phyloP scores from a whole-genome alignment of 23 tunicate genomes.

The Pegea sp. region DNA sequence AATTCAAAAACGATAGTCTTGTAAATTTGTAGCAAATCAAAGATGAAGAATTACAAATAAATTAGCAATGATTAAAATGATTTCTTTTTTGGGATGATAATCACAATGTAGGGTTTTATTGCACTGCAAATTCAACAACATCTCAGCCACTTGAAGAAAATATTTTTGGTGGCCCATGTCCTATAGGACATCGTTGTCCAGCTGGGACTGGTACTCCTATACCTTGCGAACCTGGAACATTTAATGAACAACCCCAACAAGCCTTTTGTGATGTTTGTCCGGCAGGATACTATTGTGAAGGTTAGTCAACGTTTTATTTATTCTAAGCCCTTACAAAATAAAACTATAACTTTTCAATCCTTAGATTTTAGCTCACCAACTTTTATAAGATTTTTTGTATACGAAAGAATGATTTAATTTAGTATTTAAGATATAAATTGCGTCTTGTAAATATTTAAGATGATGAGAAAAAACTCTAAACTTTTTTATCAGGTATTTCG shows the following conservation, averaged over 20 bases:
- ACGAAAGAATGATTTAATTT: no score
- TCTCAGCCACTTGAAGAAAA: slow-evolving; percentile 8
- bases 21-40: not conserved
- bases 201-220: slow-evolving; percentile 21
- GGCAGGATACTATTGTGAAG: slow-evolving; percentile 61
- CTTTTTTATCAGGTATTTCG: slow-evolving; percentile 30
- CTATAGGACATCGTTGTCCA: slow-evolving; percentile 60
- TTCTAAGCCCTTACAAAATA: no score
- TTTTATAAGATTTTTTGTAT: no score
- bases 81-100: no score
- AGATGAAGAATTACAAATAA: not conserved
- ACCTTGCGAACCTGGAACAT: slow-evolving; percentile 66
- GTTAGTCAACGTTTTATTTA: no score
- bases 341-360: no score
- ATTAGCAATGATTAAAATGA: no score
- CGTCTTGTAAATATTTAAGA: no score
- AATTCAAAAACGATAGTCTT: not conserved
- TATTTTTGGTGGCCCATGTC: slow-evolving; percentile 24
- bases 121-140: slow-evolving; percentile 23
- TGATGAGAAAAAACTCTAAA: no score
- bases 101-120: slow-evolving; percentile 37
- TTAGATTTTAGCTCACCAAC: no score
- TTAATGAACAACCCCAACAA: slow-evolving; percentile 2
- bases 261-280: slow-evolving; percentile 33
- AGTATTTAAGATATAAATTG: no score